These are phyloP conservation scores for Drosophila kikkawai DNA, from an alignment of 1,140 invertebrate genomes.

Conservation along the genomic window DNA sequence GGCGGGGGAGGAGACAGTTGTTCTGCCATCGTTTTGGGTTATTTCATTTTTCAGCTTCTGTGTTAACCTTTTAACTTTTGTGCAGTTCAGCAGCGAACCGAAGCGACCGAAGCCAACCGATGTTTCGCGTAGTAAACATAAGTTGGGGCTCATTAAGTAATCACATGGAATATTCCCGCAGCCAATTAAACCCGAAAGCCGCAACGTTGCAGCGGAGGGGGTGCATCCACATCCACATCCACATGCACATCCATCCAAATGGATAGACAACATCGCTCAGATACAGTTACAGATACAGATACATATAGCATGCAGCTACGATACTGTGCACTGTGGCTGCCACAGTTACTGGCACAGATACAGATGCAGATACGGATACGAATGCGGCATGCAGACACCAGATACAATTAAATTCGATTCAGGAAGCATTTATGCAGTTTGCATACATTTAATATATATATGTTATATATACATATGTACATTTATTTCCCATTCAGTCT, in stretches of 20 bases:
- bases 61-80: conserved; percentile 79
- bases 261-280: conserved; percentile 66
- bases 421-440: conserved; percentile 80
- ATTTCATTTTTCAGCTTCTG: conserved; percentile 35
- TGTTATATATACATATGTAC: conserved; percentile 26
- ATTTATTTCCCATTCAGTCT: conserved; percentile 16
- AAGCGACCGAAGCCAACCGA: conserved; percentile 45
- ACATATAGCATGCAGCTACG: conserved; percentile 15
- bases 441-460: conserved; percentile 46
- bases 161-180: conserved; percentile 82
- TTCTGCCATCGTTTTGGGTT: conserved; percentile 17
- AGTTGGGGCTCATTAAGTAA: conserved; percentile 79
- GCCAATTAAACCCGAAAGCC: conserved; percentile 81
- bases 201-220: conserved; percentile 34
- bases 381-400: conserved; percentile 47
- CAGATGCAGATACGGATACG: conserved; percentile 46
- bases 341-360: conserved; percentile 15
- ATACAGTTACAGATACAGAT: conserved; percentile 13
- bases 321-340: conserved; percentile 4
- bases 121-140: conserved; percentile 69
- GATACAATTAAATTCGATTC: conserved; percentile 82
- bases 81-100: conserved; percentile 48
- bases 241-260: conserved; percentile 51
- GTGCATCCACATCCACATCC: conserved; percentile 7
- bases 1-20: conserved; percentile 2